phyloP scores from a whole-genome alignment of 2,888 invertebrate genomes.

The Portevinia maculata region DNA sequence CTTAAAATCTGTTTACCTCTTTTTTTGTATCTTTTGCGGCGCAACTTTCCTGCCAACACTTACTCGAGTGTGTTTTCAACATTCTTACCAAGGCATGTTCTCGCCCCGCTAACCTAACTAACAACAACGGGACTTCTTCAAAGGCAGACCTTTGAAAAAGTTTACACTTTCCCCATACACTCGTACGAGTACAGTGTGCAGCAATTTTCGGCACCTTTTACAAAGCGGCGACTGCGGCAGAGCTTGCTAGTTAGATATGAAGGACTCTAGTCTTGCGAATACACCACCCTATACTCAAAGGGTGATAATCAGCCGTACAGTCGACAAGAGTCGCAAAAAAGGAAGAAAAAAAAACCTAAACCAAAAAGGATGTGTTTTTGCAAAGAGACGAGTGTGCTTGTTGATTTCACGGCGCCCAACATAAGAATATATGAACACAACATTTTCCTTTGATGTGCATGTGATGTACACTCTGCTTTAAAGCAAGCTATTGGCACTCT shows the following conservation, averaged over 20 bases:
- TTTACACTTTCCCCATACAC: conserved; percentile 41
- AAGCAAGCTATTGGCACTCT: conserved; percentile 65
- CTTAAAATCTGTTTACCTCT: conserved; percentile 63
- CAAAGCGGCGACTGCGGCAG: conserved; percentile 21
- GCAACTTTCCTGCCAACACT: conserved; percentile 60
- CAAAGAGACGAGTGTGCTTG: conserved; percentile 42
- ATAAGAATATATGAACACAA: conserved; percentile 18
- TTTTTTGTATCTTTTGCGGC: conserved; percentile 35
- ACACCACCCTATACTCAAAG: conserved; percentile 36
- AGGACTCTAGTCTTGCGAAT: conserved; percentile 56
- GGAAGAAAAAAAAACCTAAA: conserved; percentile 13
- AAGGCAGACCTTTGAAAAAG: conserved; percentile 47
- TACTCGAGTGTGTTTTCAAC: conserved; percentile 46
- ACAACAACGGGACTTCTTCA: conserved; percentile 12
- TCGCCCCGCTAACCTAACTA: not conserved
- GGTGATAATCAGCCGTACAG: conserved; percentile 62
- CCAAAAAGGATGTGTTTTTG: conserved; percentile 31
- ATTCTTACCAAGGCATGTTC: conserved; percentile 31
- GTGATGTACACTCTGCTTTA: conserved; percentile 17
- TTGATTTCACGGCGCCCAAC: conserved; percentile 21
- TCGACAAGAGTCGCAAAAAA: conserved; percentile 48
- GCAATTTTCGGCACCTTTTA: conserved; percentile 71
- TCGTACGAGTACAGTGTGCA: conserved; percentile 17
- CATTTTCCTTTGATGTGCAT: conserved; percentile 62
- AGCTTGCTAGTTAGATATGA: conserved; percentile 59